A percentile compares a stretch with the other conserved stretches of the same genome.
Evolutionary conservation across 2,113 vertebrate genomes (phyloP).

Genomic region (Scartelaos histophorus): DNA sequence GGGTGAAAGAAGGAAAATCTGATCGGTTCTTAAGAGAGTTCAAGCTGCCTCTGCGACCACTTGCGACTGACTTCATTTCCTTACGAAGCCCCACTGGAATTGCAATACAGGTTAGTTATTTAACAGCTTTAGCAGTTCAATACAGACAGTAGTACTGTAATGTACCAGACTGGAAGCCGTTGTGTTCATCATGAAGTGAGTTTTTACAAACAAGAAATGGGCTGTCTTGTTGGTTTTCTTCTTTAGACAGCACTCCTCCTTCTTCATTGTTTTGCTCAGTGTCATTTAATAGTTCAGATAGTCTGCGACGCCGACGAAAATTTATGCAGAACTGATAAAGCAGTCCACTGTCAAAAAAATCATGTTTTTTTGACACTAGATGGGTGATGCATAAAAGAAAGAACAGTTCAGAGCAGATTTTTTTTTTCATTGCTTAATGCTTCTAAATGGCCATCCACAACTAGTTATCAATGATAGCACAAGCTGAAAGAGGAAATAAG

Average conservation of each 20-base stretch:
- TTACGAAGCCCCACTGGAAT: constrained; percentile 70
- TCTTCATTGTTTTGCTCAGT: constrained; percentile 46
- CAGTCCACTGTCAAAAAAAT: constrained; percentile 83
- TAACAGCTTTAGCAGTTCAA: background rate
- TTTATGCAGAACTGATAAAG: constrained; percentile 87
- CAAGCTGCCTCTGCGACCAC: constrained; percentile 73
- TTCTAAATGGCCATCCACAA: constrained; percentile 15
- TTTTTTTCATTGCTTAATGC: constrained; percentile 11
- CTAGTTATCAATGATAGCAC: constrained; percentile 4
- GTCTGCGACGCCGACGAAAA: constrained; percentile 76
- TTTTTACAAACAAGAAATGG: constrained; percentile 80
- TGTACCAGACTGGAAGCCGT: constrained; percentile 81
- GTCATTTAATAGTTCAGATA: constrained; percentile 81
- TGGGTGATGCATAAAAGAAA: background rate
- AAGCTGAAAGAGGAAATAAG: constrained; percentile 24
- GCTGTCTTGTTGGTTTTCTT: constrained; percentile 68
- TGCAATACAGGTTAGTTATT: background rate
- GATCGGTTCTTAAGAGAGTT: constrained; percentile 70
- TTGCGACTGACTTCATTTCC: constrained; percentile 71
- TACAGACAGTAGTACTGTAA: background rate
- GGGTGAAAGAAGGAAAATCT: constrained; percentile 41
- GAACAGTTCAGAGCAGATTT: background rate
- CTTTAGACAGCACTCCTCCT: constrained; percentile 30
- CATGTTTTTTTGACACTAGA: constrained; percentile 78
- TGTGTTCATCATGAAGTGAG: constrained; percentile 58